A percentile compares a stretch with the other conserved stretches of the same genome.
Evolutionary conservation across 1,140 invertebrate species (phyloP).

Genomic region (Caenorhabditis briggsae): DNA sequence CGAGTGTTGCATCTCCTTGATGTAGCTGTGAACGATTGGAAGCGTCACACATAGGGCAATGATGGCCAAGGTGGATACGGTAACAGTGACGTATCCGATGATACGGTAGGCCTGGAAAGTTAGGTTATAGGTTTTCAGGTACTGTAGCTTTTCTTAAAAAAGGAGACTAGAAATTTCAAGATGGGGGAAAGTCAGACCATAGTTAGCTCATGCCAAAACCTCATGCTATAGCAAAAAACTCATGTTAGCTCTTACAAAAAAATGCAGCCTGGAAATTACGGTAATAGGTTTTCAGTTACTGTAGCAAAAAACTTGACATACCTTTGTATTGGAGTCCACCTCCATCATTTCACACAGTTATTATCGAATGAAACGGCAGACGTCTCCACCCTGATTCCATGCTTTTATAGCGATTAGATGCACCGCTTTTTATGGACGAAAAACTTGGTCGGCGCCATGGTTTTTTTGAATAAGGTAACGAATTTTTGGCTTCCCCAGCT

Average conservation of each 20-base stretch:
- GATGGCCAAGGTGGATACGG: slow-evolving; percentile 35
- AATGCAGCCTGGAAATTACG: too few relatives aligned
- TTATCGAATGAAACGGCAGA: neutral
- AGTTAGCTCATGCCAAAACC: too few relatives aligned
- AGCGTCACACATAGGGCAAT: slow-evolving; percentile 58
- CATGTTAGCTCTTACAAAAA: too few relatives aligned
- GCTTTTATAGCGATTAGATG: slow-evolving; percentile 43
- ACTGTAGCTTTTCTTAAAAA: too few relatives aligned
- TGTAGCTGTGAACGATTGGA: slow-evolving; percentile 53
- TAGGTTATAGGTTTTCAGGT: neutral
- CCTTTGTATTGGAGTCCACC: slow-evolving; percentile 49
- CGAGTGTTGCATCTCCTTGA: slow-evolving; percentile 22
- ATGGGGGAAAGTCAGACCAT: too few relatives aligned
- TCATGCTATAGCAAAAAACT: too few relatives aligned
- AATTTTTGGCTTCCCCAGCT: neutral
- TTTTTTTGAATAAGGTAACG: slow-evolving; percentile 8
- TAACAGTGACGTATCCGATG: slow-evolving; percentile 51
- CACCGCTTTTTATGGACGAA: slow-evolving; percentile 24
- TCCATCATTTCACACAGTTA: neutral
- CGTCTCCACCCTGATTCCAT: neutral
- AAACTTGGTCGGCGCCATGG: slow-evolving; percentile 47
- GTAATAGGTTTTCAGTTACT: too few relatives aligned
- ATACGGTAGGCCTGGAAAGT: slow-evolving; percentile 48
- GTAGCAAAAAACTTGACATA: neutral
- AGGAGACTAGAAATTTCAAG: too few relatives aligned